Percentiles rank a stretch among this genome's conserved stretches.
These are phyloP conservation scores for Cephus pulcher DNA, from an alignment of 2,888 invertebrate species.

Conservation along the genomic window DNA sequence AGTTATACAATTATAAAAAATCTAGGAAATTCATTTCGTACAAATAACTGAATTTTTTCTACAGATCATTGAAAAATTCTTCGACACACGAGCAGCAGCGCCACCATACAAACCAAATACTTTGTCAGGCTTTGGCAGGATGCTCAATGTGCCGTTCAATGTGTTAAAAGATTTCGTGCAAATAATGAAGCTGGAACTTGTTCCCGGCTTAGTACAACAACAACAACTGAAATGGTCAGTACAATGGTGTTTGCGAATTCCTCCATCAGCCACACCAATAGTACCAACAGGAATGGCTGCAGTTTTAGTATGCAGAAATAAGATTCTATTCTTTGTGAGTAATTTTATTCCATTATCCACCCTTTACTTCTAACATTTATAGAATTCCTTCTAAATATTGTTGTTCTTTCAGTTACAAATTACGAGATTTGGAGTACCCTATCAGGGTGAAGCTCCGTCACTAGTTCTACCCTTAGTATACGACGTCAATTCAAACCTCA, in stretches of 20 bases:
- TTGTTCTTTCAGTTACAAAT: slow-evolving; percentile 75
- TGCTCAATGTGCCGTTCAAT: slow-evolving; percentile 85
- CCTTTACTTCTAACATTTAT: neutral
- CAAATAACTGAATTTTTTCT: slow-evolving; percentile 28
- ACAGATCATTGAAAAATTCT: slow-evolving; percentile 90
- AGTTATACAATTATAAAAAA: slow-evolving; percentile 4
- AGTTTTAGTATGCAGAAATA: slow-evolving; percentile 85
- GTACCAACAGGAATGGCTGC: slow-evolving; percentile 92
- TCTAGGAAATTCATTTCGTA: neutral
- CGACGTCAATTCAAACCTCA: slow-evolving; percentile 87
- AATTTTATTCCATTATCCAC: neutral
- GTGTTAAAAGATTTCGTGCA: slow-evolving; percentile 94
- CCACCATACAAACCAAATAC: slow-evolving; percentile 93
- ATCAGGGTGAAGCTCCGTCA: slow-evolving; percentile 76
- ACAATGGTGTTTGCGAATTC: slow-evolving; percentile 92
- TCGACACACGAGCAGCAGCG: slow-evolving; percentile 88
- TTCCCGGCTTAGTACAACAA: slow-evolving; percentile 72
- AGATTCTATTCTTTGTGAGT: slow-evolving; percentile 93
- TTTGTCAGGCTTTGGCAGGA: slow-evolving; percentile 85
- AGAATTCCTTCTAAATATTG: neutral
- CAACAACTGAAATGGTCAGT: slow-evolving; percentile 87
- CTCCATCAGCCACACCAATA: slow-evolving; percentile 87
- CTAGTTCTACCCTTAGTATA: slow-evolving; percentile 91
- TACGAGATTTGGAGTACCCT: slow-evolving; percentile 74
- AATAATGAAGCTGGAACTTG: slow-evolving; percentile 79